Base-by-base conservation (phyloP, 2,888 invertebrate genomes). In the Coleophora flavipennella region DNA sequence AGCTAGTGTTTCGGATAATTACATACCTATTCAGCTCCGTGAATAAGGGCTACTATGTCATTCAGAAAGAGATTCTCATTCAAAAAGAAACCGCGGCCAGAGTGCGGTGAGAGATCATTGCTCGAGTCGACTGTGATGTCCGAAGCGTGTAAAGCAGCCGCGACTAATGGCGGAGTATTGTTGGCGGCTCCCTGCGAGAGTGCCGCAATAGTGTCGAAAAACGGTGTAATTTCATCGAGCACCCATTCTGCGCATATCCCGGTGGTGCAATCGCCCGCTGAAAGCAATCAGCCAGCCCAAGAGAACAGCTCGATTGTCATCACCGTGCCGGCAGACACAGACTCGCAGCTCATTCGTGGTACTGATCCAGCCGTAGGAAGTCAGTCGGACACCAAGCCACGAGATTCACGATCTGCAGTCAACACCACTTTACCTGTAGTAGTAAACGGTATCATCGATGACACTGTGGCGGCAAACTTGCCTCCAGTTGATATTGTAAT, bases 21-120 rank as follows among this genome's bases (percentile, higher is more conserved):
- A 20, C 3, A 3, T 20, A 20, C 20, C 3, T 4, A 4, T 20
- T 6, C 20, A 20, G 6, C 6, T 20, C 6, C 6, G 20, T 20
- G 20, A 20, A 36, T 40, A 38, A 38, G 35, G 20, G 11, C 13
- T 11, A 43, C 34, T 27, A 68, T 71, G 67, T 59, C 67, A 33
- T 57, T 59, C 25, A 51, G 48, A 49, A 55, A 49, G 40, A 59
- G 53, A 50, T 48, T 58, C 25, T 59, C 59, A 26, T 62, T 60
- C 32, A 56, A 43, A 43, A 57, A 52, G 31, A 62, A 62, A 44
- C 36, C 41, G 20, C 33, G 45, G 36, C 42, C 57, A 32, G 52
- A 59, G 29, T 46, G 40, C 49, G 49, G 43, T 36, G 52, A 53
- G 27, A 39, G 34, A 14, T 29, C 14, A 2, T 13, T 14, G n/a